Base-by-base conservation (phyloP, 2,797 vertebrate genomes). In the Dendrocincla tyrannina region DNA sequence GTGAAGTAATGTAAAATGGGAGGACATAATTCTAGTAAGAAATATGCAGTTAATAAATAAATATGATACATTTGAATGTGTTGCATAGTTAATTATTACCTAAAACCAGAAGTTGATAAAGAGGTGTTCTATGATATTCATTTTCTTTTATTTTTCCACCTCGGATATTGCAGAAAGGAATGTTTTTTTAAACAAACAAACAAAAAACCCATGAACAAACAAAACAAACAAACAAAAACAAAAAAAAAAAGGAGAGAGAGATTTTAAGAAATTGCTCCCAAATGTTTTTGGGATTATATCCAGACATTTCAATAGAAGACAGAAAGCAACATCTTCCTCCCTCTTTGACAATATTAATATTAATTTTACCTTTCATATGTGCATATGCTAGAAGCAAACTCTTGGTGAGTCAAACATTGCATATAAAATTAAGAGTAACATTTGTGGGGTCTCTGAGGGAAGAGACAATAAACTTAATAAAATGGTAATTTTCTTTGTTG, bases 31-130 rank as follows among this genome's bases (percentile, higher is more conserved):
- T 96, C 53, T 92, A 89, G 89, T 91, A 72, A 93, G 73, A 96
- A 95, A 95, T 94, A 95, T 55, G 91, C 77, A 68, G 35, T 79
- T 96, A 96, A 95, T 94, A 97, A 97, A 97, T 91, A 95, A 95
- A 93, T 91, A 42, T 63, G 85, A 81, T 94, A 70, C 63, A 85
- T 93, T 91, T 88, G 30, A 37, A 93, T 93, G 9, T 88, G 23
- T 84, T 95, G 2, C 83, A 72, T 37, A 23, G 11, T 79, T 50
- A 81, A 41, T 92, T 95, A 91, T 94, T 85, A 86, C 20, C 41
- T 92, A 84, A 93, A 96, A 14, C 13, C 5, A 66, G 24, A 47
- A 83, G 33, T 47, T 93, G 86, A 85, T 94, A 93, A 81, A 95
- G 42, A 91, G 39, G 27, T 4, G 0, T 70, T 95, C 66, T 60